These are phyloP conservation scores for Phrynosoma blainvillii DNA, from an alignment of 2,113 vertebrate genomes.

Conservation along the genomic window DNA sequence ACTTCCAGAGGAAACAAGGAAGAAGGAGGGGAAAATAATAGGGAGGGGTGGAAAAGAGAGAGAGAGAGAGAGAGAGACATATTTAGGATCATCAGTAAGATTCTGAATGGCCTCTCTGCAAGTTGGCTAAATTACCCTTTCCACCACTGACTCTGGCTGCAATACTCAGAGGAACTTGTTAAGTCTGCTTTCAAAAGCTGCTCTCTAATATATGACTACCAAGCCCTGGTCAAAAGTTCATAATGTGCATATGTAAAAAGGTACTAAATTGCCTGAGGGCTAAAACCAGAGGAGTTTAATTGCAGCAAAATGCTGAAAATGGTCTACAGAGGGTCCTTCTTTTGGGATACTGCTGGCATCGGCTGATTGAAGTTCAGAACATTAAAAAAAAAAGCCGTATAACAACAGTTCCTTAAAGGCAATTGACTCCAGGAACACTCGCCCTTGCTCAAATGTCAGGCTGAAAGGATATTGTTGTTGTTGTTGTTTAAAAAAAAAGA, in stretches of 20 bases:
- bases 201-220: slow-evolving; percentile 89
- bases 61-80: slow-evolving; percentile 60
- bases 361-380: slow-evolving; percentile 82
- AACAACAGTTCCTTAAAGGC: slow-evolving; percentile 84
- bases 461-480: slow-evolving; percentile 38
- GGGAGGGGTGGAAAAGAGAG: slow-evolving; percentile 5
- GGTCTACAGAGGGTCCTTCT: slow-evolving; percentile 84
- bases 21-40: too few species aligned
- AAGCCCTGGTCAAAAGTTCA: slow-evolving; percentile 96
- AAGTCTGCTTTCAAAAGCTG: slow-evolving; percentile 86
- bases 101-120: slow-evolving; percentile 85
- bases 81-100: slow-evolving; percentile 86
- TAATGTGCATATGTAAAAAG: slow-evolving; percentile 99
- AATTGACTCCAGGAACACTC: slow-evolving; percentile 72
- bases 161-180: slow-evolving; percentile 98
- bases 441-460: slow-evolving; percentile 69
- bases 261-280: slow-evolving; percentile 94
- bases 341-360: slow-evolving; percentile 78
- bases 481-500: too few species aligned
- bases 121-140: slow-evolving; percentile 91
- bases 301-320: slow-evolving; percentile 97
- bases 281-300: slow-evolving; percentile 97
- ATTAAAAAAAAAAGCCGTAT: slow-evolving; percentile 76
- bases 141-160: slow-evolving; percentile 81
- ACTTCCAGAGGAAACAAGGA: slow-evolving; percentile 81